Evolutionary conservation across 2,113 vertebrate genomes (phyloP), one percentile per base, ranked within the genome.

Genomic region (Pampusana beccarii): DNA sequence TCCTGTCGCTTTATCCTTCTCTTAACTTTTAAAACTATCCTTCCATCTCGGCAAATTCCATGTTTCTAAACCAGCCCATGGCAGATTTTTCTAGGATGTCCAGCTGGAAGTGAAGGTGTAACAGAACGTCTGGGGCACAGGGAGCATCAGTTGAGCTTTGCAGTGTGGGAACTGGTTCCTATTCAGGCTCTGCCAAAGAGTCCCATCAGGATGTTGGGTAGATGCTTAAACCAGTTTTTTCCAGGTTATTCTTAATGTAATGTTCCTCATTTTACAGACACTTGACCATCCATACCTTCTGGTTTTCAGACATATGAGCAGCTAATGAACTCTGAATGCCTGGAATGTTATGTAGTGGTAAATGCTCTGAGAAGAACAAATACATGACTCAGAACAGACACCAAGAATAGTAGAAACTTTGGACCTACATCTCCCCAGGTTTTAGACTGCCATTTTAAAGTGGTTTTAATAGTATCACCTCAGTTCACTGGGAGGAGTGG

Each of bases 301-400:
- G 24, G 6, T 61, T 92, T 94, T 80, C 69, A 92, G 80, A 57
- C 31, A 2, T 23, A 48, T 16, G 25, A 62, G 50, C 75, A 86
- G 56, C 50, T 91, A 57, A 77, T 80, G 58, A 90, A 48, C 48
- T 57, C 36, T 48, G 83, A 66, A 77, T 73, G 26, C 74, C 54
- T 77, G 44, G 80, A 69, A 75, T 2, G 5, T 86, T 93, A 31
- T 61, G 50, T 73, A 67, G 60, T 66, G n/a, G 65, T 71, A 73
- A 86, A 82, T 64, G 21, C 44, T 69, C 77, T 73, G 80, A 86
- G 67, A 77, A 88, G 61, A 88, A 60, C 34, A 80, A 80, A 91
- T 69, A 44, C 3, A 11, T 80, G 75, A 26, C 75, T 91, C 58
- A 70, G 67, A 90, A 80, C 9, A 77, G 62, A 58, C 58, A 86